Evolutionary conservation across 2,888 invertebrate species (phyloP).

Genomic region (Idaea dimidiata): DNA sequence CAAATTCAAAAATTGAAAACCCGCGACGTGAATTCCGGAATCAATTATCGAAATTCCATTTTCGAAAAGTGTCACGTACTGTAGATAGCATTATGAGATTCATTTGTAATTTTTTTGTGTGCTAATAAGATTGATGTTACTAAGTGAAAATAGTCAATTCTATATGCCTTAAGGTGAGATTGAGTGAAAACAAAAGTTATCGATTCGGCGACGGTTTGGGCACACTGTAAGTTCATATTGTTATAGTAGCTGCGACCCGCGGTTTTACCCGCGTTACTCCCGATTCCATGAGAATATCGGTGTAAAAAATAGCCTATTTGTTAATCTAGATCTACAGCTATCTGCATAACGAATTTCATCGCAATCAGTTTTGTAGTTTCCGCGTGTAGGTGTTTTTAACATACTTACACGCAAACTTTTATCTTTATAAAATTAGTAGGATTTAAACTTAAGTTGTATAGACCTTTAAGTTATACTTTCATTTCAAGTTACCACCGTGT

Average conservation of each 20-base stretch:
- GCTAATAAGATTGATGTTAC: conserved; percentile 14
- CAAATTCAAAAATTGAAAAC: conserved; percentile 7
- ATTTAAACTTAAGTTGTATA: not conserved
- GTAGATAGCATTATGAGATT: conserved; percentile 12
- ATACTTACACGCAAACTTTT: not conserved
- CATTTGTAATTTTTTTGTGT: conserved; percentile 16
- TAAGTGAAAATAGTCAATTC: conserved; percentile 21
- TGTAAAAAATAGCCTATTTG: too few relatives aligned
- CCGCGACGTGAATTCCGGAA: conserved; percentile 4
- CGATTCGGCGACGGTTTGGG: not conserved
- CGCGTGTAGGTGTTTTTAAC: conserved; percentile 4
- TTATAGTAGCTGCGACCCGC: not conserved
- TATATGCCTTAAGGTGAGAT: conserved; percentile 23
- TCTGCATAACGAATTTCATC: too few relatives aligned
- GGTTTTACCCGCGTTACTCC: too few relatives aligned
- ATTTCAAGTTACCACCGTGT: not conserved
- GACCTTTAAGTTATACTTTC: not conserved
- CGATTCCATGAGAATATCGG: too few relatives aligned
- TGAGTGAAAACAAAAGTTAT: conserved; percentile 3
- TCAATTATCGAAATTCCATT: conserved; percentile 14
- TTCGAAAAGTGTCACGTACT: conserved; percentile 10
- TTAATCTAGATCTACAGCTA: too few relatives aligned
- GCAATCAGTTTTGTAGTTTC: not conserved
- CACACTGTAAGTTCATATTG: not conserved
- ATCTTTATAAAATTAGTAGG: not conserved